Conservation (phyloP, 2,888 invertebrate species). For the Cerastis rubricosa region DNA sequence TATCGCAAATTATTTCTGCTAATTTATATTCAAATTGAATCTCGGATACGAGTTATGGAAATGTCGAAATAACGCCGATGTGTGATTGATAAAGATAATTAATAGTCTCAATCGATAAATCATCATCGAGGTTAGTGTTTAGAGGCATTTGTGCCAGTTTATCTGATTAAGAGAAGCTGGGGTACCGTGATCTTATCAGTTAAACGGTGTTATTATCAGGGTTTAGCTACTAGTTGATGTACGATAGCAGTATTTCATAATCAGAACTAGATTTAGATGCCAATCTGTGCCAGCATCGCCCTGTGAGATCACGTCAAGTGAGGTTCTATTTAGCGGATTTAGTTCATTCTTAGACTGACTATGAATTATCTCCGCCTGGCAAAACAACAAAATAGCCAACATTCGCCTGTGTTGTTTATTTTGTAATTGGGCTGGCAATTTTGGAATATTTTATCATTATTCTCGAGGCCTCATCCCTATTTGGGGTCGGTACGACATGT, state of each 20-base stretch:
- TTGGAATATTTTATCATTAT: not conserved
- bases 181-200: conserved; percentile 4
- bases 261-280: conserved; percentile 23
- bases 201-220: conserved; percentile 28
- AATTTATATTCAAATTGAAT: conserved; percentile 59
- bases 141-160: conserved; percentile 29
- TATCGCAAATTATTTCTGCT: conserved; percentile 44
- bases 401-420: not conserved
- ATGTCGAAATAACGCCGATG: conserved; percentile 48
- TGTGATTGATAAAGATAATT: conserved; percentile 59
- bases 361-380: not conserved
- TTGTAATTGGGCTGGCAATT: not conserved
- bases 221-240: conserved; percentile 18
- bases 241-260: conserved; percentile 4
- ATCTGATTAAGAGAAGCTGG: conserved; percentile 34
- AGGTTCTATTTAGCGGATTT: not conserved
- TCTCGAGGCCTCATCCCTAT: not conserved
- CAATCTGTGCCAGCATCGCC: conserved; percentile 2
- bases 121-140: conserved; percentile 40
- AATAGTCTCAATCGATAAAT: conserved; percentile 51
- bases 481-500: not conserved
- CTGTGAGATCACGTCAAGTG: not conserved
- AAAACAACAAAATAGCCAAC: not conserved
- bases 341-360: not conserved
- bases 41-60: conserved; percentile 53